Evolutionary conservation across 2,888 invertebrate genomes (phyloP).

Genomic region (Pseudococcus jackbeardsleyi): DNA sequence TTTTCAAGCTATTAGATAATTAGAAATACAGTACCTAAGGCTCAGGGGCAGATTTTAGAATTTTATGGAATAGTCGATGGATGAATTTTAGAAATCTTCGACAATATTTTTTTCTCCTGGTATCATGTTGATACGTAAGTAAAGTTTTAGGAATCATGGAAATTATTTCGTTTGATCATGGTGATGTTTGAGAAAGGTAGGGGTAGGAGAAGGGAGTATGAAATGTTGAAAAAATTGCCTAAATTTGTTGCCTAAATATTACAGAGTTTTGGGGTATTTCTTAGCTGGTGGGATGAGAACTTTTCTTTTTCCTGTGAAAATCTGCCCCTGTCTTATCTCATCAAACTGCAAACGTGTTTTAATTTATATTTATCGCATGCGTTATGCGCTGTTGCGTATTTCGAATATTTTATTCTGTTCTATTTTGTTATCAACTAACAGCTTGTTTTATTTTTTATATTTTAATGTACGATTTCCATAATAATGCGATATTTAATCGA

Average conservation of each 20-base stretch:
- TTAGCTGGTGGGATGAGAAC: not conserved
- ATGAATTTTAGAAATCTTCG: not conserved
- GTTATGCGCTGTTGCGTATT: conserved; percentile 15
- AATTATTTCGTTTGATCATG: too few relatives aligned
- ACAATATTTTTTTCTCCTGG: not conserved
- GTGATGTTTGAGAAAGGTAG: too few relatives aligned
- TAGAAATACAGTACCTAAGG: too few relatives aligned
- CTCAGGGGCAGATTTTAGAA: too few relatives aligned
- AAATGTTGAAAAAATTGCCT: not conserved
- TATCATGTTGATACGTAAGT: too few relatives aligned
- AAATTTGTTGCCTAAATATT: not conserved
- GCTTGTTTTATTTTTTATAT: conserved; percentile 21
- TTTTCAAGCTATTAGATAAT: too few relatives aligned
- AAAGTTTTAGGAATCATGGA: too few relatives aligned
- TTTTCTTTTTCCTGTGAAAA: not conserved
- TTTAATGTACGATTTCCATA: not conserved
- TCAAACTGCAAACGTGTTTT: not conserved
- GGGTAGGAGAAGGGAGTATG: not conserved
- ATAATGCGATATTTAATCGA: not conserved
- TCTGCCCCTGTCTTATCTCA: not conserved
- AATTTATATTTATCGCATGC: not conserved
- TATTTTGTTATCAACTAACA: conserved; percentile 11
- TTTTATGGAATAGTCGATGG: not conserved
- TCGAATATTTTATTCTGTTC: not conserved
- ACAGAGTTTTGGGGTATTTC: not conserved